Evolutionary conservation across 2,888 invertebrate genomes (phyloP), one percentile per base, ranked within the genome.

Genomic region (Autographa pulchrina): DNA sequence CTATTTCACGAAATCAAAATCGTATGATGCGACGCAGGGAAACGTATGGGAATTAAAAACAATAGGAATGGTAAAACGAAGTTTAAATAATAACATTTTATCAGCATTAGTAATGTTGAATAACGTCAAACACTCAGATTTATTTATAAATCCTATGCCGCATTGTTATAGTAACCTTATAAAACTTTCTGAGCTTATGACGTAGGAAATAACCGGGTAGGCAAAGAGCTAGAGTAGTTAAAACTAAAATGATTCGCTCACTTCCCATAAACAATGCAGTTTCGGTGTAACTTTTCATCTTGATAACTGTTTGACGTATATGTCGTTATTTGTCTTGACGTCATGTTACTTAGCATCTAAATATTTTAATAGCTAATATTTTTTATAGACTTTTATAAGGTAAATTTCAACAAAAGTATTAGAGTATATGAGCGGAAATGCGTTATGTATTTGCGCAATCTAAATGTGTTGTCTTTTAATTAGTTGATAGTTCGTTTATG

Each of bases 281-380:
- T 74, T 76, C 59, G 35, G 52, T 61, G 63, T 54, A 62, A 64
- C 62, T 20, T 68, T 82, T 69, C 56, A 75, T 81, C 67, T 68
- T 74, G 80, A 77, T 80, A 77, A 68, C 38, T 38, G 11, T 38
- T 48, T 6, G n/a, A 48, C 48, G 48, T 48, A 16, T n/a, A 25
- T 66, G 68, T 68, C 65, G 56, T 68, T 65, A 69, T 75, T 74
- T 62, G 66, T 70, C 68, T 68, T 68, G 31, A 61, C 38, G 65
- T 61, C 69, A 59, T 59, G 60, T 70, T 43, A 35, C 14, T 62
- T 18, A 13, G 16, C 20, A n/a, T 43, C 13, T 32, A 41, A 58
- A 56, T 35, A 25, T 70, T 79, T 67, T 71, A 68, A 35, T 52
- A 58, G 31, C 14, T 38, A 62, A 38, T 38, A 38, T 25, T 25